phyloP scores from a whole-genome alignment of 2,888 invertebrate species.

The Cerastis leucographa region DNA sequence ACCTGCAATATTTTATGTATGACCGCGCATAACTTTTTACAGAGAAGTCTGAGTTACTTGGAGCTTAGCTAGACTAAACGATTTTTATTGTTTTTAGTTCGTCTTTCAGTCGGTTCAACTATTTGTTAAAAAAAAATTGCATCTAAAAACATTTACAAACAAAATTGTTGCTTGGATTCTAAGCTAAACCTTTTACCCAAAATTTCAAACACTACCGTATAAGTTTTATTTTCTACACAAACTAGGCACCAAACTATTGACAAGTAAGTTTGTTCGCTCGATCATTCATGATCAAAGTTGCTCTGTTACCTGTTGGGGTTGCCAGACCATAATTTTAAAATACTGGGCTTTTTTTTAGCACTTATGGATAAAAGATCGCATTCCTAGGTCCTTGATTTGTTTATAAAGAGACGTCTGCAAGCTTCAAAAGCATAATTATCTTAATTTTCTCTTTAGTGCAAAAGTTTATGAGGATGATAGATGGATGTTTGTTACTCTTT shows the following conservation, averaged over 20 bases:
- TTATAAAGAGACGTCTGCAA: background rate
- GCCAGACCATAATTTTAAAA: background rate
- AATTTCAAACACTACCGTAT: background rate
- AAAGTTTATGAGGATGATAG: background rate
- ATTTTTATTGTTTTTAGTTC: no score
- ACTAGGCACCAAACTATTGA: constrained; percentile 38
- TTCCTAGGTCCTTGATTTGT: background rate
- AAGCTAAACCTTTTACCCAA: background rate
- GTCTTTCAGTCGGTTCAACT: no score
- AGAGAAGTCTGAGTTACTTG: no score
- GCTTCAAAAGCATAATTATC: background rate
- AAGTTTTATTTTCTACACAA: constrained; percentile 8
- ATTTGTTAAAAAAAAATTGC: no score
- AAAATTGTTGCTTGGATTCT: background rate
- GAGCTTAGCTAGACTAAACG: no score
- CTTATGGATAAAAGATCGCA: background rate
- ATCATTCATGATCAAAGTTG: constrained; percentile 59
- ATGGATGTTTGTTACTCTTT: background rate
- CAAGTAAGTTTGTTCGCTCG: constrained; percentile 43
- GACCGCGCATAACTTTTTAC: no score
- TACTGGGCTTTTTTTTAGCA: background rate
- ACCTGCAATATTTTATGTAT: no score
- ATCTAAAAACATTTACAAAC: background rate
- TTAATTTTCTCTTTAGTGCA: background rate
- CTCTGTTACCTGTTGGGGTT: constrained; percentile 13